A percentile compares a stretch with the other conserved stretches of the same genome.
Evolutionary conservation across 2,888 invertebrate genomes (phyloP).

Genomic region (Pristionchus maxplancki): DNA sequence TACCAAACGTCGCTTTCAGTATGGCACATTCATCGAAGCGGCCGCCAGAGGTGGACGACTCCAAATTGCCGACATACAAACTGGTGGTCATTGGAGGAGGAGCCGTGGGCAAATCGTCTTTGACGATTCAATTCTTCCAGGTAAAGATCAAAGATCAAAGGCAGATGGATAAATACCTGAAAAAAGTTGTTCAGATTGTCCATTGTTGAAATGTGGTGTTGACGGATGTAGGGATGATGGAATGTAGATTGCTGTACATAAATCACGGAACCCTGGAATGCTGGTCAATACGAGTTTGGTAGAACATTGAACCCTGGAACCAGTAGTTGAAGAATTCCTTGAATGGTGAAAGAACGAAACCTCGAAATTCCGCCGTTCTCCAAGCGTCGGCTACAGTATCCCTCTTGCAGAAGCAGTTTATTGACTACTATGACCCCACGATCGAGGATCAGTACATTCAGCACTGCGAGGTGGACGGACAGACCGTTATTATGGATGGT

Average conservation of each 20-base stretch:
- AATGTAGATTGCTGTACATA: neutral
- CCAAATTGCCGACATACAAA: conserved; percentile 72
- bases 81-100: conserved; percentile 74
- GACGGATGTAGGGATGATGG: too few relatives aligned
- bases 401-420: conserved; percentile 85
- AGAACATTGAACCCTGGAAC: neutral
- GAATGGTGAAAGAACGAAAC: neutral
- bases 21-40: conserved; percentile 50
- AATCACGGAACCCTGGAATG: neutral
- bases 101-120: conserved; percentile 87
- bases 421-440: conserved; percentile 95
- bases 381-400: neutral
- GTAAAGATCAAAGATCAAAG: conserved; percentile 54
- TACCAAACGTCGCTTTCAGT: neutral
- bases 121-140: conserved; percentile 97
- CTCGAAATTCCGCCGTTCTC: neutral
- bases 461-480: conserved; percentile 93
- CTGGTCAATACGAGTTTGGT: neutral
- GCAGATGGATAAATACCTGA: neutral
- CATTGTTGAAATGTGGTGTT: too few relatives aligned
- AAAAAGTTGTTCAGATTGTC: too few relatives aligned
- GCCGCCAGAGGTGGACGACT: conserved; percentile 40
- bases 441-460: conserved; percentile 96
- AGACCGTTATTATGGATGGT: conserved; percentile 82
- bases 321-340: neutral